Evolutionary conservation across 2,113 vertebrate genomes (phyloP).

Genomic region (Grantiella picta): DNA sequence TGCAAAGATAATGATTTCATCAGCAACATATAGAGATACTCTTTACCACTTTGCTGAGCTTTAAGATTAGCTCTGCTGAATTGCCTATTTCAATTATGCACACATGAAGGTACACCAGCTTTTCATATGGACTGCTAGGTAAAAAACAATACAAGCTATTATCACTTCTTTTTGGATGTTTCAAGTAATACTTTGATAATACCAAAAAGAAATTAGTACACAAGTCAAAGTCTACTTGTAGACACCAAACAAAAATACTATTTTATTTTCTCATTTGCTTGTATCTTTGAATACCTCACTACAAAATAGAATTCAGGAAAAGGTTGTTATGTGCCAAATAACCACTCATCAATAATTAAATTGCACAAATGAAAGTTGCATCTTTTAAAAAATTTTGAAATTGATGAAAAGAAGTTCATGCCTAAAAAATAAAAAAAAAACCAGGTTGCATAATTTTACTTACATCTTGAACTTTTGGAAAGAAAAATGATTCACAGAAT

Average conservation of each 20-base stretch:
- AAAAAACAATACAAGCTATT: neutral
- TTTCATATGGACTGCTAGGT: neutral
- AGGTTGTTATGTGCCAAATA: neutral
- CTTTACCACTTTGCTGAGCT: neutral
- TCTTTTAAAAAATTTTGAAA: neutral
- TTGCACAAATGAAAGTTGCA: neutral
- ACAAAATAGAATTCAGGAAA: neutral
- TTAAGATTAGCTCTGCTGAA: neutral
- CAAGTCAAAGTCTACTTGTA: neutral
- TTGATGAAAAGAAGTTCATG: neutral
- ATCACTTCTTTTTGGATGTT: neutral
- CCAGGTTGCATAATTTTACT: neutral
- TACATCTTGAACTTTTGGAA: neutral
- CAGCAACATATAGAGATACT: neutral
- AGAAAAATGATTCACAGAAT: neutral
- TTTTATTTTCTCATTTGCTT: neutral
- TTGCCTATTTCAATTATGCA: neutral
- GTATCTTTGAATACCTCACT: neutral
- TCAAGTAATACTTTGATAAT: neutral
- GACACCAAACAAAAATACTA: neutral
- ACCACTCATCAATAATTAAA: neutral
- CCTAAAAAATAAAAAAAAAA: neutral
- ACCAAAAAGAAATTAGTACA: neutral
- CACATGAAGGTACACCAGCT: neutral
- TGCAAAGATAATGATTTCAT: neutral